A percentile compares a stretch with the other conserved stretches of the same genome.
These are phyloP conservation scores for Cantharis nigra DNA, from an alignment of 2,888 invertebrate species.

Conservation along the genomic window DNA sequence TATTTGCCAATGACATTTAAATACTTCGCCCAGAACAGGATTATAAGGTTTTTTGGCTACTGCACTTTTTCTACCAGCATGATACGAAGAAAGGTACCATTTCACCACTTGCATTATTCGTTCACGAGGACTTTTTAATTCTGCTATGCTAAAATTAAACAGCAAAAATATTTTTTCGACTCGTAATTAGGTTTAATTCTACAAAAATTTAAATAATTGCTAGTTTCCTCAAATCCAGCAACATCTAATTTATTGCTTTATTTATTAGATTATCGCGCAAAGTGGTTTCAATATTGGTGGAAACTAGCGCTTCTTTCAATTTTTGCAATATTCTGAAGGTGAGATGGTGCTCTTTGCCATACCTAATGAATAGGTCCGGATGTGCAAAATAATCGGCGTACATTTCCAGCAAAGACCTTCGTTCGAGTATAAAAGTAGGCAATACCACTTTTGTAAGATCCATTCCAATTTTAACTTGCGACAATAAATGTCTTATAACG, in stretches of 20 bases:
- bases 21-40: slow-evolving; percentile 96
- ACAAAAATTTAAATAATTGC: not conserved
- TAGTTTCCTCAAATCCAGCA: not conserved
- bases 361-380: slow-evolving; percentile 90
- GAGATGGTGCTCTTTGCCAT: not conserved
- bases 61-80: slow-evolving; percentile 95
- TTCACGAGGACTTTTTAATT: slow-evolving; percentile 82
- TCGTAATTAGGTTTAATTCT: not conserved
- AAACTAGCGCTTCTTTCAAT: not conserved
- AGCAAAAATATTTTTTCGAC: not conserved
- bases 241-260: no score
- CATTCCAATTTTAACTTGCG: slow-evolving; percentile 99
- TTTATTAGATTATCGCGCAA: no score
- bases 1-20: slow-evolving; percentile 86
- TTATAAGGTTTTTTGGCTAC: slow-evolving; percentile 99
- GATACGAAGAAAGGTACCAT: slow-evolving; percentile 98
- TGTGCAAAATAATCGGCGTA: slow-evolving; percentile 99
- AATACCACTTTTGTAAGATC: slow-evolving; percentile 98
- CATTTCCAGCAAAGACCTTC: slow-evolving; percentile 97
- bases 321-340: not conserved
- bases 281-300: not conserved
- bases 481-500: slow-evolving; percentile 93
- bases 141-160: slow-evolving; percentile 75
- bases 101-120: slow-evolving; percentile 92
- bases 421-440: slow-evolving; percentile 97